These are phyloP conservation scores for Sussaba pulchella DNA, from an alignment of 2,888 invertebrate genomes.

Conservation along the genomic window DNA sequence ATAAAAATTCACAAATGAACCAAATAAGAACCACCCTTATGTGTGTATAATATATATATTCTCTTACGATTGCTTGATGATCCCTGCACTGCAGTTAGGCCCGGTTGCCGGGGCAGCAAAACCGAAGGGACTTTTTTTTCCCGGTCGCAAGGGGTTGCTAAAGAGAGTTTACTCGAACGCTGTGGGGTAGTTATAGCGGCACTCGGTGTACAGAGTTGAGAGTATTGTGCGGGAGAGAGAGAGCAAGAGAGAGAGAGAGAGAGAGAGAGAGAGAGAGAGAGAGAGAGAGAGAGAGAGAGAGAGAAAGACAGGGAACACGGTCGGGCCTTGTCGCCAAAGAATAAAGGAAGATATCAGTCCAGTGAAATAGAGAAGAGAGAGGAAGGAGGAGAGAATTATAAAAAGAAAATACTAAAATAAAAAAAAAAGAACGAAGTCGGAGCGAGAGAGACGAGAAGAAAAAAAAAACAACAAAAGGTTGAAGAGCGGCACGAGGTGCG, in stretches of 20 bases:
- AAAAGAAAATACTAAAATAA: slow-evolving; percentile 47
- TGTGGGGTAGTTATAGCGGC: slow-evolving; percentile 51
- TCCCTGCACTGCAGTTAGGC: slow-evolving; percentile 11
- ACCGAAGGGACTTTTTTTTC: slow-evolving; percentile 43
- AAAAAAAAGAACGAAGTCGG: background rate
- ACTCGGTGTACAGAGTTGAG: slow-evolving; percentile 27
- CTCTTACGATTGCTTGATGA: slow-evolving; percentile 44
- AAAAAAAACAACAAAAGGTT: slow-evolving; percentile 71
- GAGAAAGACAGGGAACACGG: slow-evolving; percentile 61
- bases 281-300: slow-evolving; percentile 56
- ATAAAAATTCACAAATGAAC: no score
- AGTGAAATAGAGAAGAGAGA: slow-evolving; percentile 48
- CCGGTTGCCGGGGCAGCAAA: slow-evolving; percentile 22
- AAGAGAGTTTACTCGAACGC: slow-evolving; percentile 56
- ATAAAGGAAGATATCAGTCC: slow-evolving; percentile 57
- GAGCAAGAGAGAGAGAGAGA: slow-evolving; percentile 56
- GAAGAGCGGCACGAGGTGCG: slow-evolving; percentile 68
- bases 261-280: slow-evolving; percentile 51
- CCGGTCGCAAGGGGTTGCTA: slow-evolving; percentile 42
- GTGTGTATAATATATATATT: background rate
- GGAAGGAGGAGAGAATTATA: slow-evolving; percentile 34
- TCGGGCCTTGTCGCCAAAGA: slow-evolving; percentile 51
- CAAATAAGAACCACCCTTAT: no score
- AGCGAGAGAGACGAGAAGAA: no score
- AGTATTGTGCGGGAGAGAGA: slow-evolving; percentile 10